Evolutionary conservation across 1,140 invertebrate species (phyloP).

Genomic region (Augochlora pura): DNA sequence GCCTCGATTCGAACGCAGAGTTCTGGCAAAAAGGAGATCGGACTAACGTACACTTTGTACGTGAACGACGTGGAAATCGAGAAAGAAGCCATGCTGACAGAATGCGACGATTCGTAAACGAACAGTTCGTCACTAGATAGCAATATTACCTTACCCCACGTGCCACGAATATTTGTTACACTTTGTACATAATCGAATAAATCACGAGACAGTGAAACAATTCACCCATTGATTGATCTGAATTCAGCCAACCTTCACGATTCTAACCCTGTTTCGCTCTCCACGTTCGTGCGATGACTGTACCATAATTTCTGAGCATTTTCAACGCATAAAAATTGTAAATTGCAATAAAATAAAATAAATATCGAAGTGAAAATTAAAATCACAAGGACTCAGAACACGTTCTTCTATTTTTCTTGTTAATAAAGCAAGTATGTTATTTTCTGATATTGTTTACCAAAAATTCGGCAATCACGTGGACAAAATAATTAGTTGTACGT

Average conservation of each 20-base stretch:
- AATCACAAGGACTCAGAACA: not conserved
- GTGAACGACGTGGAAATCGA: conserved; percentile 70
- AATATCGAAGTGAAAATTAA: not conserved
- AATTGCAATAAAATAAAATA: not conserved
- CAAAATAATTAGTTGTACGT: not conserved
- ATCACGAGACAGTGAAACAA: not conserved
- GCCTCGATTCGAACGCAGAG: conserved; percentile 83
- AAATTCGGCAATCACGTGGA: too few species aligned
- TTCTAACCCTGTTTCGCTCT: not conserved
- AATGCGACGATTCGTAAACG: not conserved
- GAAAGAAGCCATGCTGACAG: conserved; percentile 50
- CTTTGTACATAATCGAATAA: conserved; percentile 34
- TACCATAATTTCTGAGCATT: not conserved
- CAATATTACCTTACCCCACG: not conserved
- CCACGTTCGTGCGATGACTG: not conserved
- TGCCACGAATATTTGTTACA: conserved; percentile 22
- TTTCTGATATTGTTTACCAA: too few species aligned
- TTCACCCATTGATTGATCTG: not conserved
- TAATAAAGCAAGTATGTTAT: not conserved
- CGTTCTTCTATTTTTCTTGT: not conserved
- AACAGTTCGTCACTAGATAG: not conserved
- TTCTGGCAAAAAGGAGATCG: conserved; percentile 71
- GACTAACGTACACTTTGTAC: conserved; percentile 72
- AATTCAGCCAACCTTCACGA: conserved; percentile 7
- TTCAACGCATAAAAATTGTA: not conserved